Percentiles rank a stretch among this genome's conserved stretches.
Conservation (phyloP, 2,797 vertebrate genomes). For the Aratinga solstitialis region DNA sequence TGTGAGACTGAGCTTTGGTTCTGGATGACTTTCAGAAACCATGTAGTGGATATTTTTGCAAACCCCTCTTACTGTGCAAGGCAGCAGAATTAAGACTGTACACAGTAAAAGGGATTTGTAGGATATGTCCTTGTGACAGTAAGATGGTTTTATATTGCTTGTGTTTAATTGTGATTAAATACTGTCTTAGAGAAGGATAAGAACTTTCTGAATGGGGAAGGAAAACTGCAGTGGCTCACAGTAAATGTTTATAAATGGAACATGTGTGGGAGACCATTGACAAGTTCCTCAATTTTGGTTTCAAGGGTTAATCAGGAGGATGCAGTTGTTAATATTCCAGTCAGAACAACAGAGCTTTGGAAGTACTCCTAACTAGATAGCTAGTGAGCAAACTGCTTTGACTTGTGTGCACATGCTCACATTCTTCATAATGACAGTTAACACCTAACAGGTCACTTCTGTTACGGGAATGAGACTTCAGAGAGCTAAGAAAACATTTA, state of each 20-base stretch:
- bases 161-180: conserved; percentile 8
- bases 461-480: neutral
- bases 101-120: neutral
- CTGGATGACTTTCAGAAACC: neutral
- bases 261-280: neutral
- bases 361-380: neutral
- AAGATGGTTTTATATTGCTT: conserved; percentile 3
- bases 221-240: neutral
- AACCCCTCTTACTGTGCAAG: neutral
- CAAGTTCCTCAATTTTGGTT: neutral
- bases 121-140: neutral
- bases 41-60: neutral
- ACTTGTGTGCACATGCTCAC: neutral
- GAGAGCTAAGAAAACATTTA: neutral
- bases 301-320: conserved; percentile 3
- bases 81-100: neutral
- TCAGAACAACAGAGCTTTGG: neutral
- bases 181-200: conserved; percentile 5
- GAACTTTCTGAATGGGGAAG: neutral
- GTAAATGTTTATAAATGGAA: neutral
- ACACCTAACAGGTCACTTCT: neutral
- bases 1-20: conserved; percentile 5
- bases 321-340: neutral
- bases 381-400: neutral
- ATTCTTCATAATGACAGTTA: neutral